These are phyloP conservation scores for Parauchenoglanis punctatus DNA, from an alignment of 2,797 vertebrate genomes.

Conservation along the genomic window DNA sequence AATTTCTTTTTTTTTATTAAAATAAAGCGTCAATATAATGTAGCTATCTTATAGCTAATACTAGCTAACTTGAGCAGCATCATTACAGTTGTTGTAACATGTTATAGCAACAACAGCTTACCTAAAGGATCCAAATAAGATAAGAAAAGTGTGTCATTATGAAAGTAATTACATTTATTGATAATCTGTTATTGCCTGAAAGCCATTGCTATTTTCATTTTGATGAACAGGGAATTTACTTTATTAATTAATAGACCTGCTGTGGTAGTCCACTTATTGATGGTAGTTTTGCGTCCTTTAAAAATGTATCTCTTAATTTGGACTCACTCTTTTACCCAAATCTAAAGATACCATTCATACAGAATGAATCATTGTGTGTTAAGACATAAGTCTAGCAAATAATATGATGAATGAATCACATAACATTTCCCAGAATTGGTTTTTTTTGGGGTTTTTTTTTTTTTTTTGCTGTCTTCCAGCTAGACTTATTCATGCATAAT, in stretches of 20 bases:
- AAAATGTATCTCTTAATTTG: neutral
- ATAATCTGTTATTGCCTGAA: neutral
- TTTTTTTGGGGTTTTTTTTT: neutral
- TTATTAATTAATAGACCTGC: neutral
- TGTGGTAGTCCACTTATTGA: neutral
- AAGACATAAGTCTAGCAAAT: neutral
- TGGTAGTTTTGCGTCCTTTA: neutral
- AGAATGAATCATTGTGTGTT: neutral
- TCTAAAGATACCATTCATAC: neutral
- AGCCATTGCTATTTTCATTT: neutral
- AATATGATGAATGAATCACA: neutral
- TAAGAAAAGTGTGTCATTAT: neutral
- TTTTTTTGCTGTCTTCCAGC: neutral
- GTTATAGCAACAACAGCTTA: neutral
- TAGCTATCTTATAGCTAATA: neutral
- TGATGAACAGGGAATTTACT: neutral
- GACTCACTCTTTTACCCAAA: neutral
- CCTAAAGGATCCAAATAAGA: neutral
- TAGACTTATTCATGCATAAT: neutral
- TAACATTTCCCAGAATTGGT: neutral
- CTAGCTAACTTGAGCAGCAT: neutral
- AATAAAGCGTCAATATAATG: neutral
- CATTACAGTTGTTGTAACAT: neutral
- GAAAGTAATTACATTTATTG: neutral
- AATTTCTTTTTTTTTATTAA: neutral